Percentiles rank a stretch among this genome's conserved stretches.
Conservation (phyloP, 92 coral and sea anemone species). For the Epizoanthus ramosus region DNA sequence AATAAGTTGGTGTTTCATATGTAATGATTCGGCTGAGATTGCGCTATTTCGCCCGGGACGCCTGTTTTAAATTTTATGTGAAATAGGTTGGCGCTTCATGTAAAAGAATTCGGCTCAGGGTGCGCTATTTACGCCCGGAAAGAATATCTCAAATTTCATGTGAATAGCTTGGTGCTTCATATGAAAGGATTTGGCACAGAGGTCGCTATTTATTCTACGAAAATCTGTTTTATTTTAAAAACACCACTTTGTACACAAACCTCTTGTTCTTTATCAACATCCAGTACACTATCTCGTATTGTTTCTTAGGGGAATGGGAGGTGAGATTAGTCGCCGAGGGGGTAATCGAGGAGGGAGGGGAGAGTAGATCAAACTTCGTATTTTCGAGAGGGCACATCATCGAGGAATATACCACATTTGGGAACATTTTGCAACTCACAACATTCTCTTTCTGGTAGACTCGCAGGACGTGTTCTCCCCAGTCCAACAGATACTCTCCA, state of each 20-base stretch:
- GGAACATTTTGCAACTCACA: not conserved
- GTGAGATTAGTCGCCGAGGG: not conserved
- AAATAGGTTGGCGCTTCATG: no score
- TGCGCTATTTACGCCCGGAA: no score
- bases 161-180: no score
- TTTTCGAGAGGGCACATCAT: not conserved
- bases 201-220: no score
- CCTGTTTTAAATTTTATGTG: no score
- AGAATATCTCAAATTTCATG: no score
- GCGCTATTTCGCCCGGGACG: no score
- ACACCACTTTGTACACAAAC: not conserved
- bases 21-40: no score
- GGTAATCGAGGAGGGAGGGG: not conserved
- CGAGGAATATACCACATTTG: not conserved
- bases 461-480: constrained; percentile 16
- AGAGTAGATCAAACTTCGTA: not conserved
- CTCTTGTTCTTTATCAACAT: not conserved
- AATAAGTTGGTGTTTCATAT: no score
- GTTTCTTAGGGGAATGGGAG: not conserved
- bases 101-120: no score
- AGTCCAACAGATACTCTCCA: constrained; percentile 12
- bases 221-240: not conserved
- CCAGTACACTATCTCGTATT: no score
- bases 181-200: no score
- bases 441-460: not conserved